Conservation (phyloP, 1,140 invertebrate species). For the Drosophila yakuba region DNA sequence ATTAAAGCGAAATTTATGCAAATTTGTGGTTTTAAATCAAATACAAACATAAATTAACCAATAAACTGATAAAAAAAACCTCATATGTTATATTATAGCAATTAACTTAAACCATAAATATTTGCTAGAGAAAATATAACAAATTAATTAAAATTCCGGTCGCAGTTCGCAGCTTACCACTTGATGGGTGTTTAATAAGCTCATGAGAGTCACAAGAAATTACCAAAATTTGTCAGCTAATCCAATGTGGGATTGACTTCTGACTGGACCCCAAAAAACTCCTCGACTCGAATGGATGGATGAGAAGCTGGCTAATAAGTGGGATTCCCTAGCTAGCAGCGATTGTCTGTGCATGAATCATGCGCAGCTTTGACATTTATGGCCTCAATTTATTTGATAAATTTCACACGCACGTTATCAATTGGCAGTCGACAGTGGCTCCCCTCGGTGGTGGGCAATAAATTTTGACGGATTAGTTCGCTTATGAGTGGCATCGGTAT, state of each 20-base stretch:
- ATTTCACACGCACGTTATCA: slow-evolving; percentile 83
- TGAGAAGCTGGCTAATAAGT: slow-evolving; percentile 68
- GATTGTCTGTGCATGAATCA: slow-evolving; percentile 67
- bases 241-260: slow-evolving; percentile 46
- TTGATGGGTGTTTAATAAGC: slow-evolving; percentile 62
- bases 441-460: slow-evolving; percentile 67
- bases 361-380: slow-evolving; percentile 80
- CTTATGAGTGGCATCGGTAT: slow-evolving; percentile 73
- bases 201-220: slow-evolving; percentile 12
- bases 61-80: too few species aligned
- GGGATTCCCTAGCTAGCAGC: slow-evolving; percentile 5
- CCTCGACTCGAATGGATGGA: slow-evolving; percentile 46
- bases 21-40: not conserved
- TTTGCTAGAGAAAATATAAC: not conserved
- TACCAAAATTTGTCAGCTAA: slow-evolving; percentile 63
- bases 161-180: slow-evolving; percentile 26
- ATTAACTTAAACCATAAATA: not conserved
- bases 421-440: slow-evolving; percentile 59
- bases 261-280: slow-evolving; percentile 8
- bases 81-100: too few species aligned
- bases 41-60: not conserved
- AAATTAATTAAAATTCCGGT: not conserved
- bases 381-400: slow-evolving; percentile 83
- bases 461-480: slow-evolving; percentile 83
- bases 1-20: not conserved